Conservation (phyloP, 1,140 invertebrate genomes). For the Diabrotica undecimpunctata region DNA sequence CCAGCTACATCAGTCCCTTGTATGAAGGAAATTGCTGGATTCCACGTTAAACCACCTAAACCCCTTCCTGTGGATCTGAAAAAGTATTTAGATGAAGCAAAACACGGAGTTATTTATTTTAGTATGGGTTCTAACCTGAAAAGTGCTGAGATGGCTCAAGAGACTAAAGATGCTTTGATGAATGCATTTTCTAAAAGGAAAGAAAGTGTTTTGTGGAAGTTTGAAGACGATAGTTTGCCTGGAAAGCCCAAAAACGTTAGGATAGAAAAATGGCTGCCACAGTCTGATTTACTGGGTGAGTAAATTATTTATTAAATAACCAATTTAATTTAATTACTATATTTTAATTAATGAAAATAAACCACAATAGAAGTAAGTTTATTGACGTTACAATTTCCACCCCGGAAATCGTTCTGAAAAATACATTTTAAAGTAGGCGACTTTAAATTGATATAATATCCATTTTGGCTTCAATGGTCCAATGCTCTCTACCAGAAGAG, state of each 20-base stretch:
- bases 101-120: slow-evolving; percentile 66
- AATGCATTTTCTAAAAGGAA: slow-evolving; percentile 53
- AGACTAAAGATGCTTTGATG: slow-evolving; percentile 51
- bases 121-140: slow-evolving; percentile 61
- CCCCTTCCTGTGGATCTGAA: slow-evolving; percentile 51
- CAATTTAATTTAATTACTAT: too few species aligned
- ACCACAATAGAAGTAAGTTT: too few species aligned
- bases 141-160: slow-evolving; percentile 47
- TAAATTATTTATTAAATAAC: neutral
- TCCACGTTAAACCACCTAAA: slow-evolving; percentile 36
- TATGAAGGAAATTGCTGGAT: slow-evolving; percentile 24
- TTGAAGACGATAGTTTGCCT: slow-evolving; percentile 51
- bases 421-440: too few species aligned
- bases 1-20: slow-evolving; percentile 54
- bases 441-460: too few species aligned
- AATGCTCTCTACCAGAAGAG: too few species aligned
- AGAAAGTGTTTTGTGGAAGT: slow-evolving; percentile 64
- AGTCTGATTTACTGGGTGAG: slow-evolving; percentile 30
- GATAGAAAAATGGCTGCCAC: slow-evolving; percentile 28
- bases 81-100: slow-evolving; percentile 55
- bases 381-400: too few species aligned
- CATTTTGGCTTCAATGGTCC: too few species aligned
- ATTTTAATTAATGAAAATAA: too few species aligned
- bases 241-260: slow-evolving; percentile 27
- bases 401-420: too few species aligned